A percentile compares a stretch with the other conserved stretches of the same genome.
phyloP scores from a whole-genome alignment of 2,797 vertebrate species.

The Lithobates pipiens region DNA sequence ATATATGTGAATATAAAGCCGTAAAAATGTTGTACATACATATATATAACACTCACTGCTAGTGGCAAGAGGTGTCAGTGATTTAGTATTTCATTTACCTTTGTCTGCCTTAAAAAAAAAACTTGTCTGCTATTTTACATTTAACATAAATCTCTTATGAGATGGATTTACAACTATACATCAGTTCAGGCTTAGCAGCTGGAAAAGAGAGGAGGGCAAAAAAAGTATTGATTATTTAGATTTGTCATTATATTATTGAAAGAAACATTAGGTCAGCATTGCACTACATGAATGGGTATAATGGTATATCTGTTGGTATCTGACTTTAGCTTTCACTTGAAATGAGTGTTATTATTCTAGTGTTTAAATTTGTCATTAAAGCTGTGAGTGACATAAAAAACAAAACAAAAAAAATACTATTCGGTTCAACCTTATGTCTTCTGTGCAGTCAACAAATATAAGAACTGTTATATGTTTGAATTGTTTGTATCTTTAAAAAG shows the following conservation, averaged over 20 bases:
- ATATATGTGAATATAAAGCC: conserved; percentile 42
- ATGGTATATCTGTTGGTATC: too few species aligned
- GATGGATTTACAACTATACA: conserved; percentile 25
- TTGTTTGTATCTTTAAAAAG: too few species aligned
- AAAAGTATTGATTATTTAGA: background rate
- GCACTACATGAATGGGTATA: too few species aligned
- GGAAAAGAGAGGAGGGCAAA: background rate
- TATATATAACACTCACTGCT: conserved; percentile 44
- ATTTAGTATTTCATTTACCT: conserved; percentile 59
- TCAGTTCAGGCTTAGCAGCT: conserved; percentile 5
- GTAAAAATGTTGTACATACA: conserved; percentile 36
- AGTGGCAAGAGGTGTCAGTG: conserved; percentile 42
- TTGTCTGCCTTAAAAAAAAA: conserved; percentile 51
- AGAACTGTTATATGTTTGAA: too few species aligned
- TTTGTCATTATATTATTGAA: background rate
- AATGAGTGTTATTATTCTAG: too few species aligned
- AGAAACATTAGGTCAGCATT: background rate
- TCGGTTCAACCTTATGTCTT: too few species aligned
- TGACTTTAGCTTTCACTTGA: too few species aligned
- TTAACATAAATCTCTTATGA: conserved; percentile 53
- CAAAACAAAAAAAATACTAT: too few species aligned
- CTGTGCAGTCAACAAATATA: too few species aligned
- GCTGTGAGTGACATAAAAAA: too few species aligned
- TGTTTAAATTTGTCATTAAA: too few species aligned
- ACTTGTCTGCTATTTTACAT: conserved; percentile 45